Percentiles rank a stretch among this genome's conserved stretches.
phyloP scores from a whole-genome alignment of 2,888 invertebrate species.

The Endotricha flammealis region DNA sequence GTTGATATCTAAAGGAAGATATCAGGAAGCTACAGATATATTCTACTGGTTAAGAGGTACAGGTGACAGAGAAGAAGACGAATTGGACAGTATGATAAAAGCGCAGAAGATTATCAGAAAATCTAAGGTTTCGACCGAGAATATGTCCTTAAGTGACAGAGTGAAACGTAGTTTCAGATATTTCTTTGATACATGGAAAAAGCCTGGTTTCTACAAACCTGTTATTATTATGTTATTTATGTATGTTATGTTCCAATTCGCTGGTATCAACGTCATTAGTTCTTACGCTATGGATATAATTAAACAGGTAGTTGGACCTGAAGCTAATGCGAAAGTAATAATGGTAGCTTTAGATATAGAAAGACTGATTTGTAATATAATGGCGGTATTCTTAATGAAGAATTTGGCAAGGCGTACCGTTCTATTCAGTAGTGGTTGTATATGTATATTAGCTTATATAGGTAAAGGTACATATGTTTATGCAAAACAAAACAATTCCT shows the following conservation, averaged over 20 bases:
- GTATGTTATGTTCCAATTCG: slow-evolving; percentile 82
- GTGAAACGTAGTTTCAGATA: slow-evolving; percentile 39
- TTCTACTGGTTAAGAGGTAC: slow-evolving; percentile 78
- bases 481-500: slow-evolving; percentile 39
- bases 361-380: slow-evolving; percentile 78
- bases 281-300: slow-evolving; percentile 84
- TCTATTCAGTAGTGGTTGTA: slow-evolving; percentile 76
- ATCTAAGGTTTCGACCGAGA: slow-evolving; percentile 42
- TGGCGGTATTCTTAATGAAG: slow-evolving; percentile 80
- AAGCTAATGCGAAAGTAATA: slow-evolving; percentile 79
- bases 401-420: slow-evolving; percentile 79
- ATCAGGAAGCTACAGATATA: slow-evolving; percentile 74
- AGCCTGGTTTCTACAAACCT: slow-evolving; percentile 79
- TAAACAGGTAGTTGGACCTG: slow-evolving; percentile 75
- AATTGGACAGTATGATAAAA: slow-evolving; percentile 65
- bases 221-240: slow-evolving; percentile 79
- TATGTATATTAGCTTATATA: slow-evolving; percentile 79
- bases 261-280: slow-evolving; percentile 83
- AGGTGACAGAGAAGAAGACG: slow-evolving; percentile 49
- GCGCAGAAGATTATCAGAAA: slow-evolving; percentile 56
- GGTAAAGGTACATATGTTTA: slow-evolving; percentile 68
- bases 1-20: slow-evolving; percentile 78
- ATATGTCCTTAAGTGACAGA: slow-evolving; percentile 32
- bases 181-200: slow-evolving; percentile 43
- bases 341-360: slow-evolving; percentile 82